Evolutionary conservation across 2,888 invertebrate genomes (phyloP), one percentile per base, ranked within the genome.

Genomic region (Phalangium opilio): DNA sequence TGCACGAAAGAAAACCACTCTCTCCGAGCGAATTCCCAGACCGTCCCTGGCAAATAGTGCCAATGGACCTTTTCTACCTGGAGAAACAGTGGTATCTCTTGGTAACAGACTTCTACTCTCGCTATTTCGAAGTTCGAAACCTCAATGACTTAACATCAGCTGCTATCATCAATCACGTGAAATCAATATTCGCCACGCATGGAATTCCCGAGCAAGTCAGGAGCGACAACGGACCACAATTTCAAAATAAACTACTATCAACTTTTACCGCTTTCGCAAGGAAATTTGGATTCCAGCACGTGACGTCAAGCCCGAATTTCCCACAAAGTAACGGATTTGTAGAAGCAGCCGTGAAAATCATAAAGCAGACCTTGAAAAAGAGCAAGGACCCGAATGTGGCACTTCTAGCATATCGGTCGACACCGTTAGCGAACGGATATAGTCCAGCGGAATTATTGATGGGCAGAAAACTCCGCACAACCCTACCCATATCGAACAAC

Each of bases 51-150:
- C 27, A 42, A 20, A n/a, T 21, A 18, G 27, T 42, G 4, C n/a
- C 27, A 5, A 14, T 15, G 14, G 20, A 42, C 14, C 40, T 59
- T 21, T 55, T 56, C 38, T n/a, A 15, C 27, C 32, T 42, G 11
- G 32, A 42, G 19, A 15, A 27, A 4, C 21, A 21, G 21, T 14
- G 42, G 14, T n/a, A 42, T 4, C 8, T 42, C 15, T 12, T 42
- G 5, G 19, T 42, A n/a, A 15, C 42, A 11, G 7, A 42, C 15
- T 42, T 27, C 32, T 21, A 42, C 14, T 42, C 42, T 27, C 21
- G 12, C 10, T 34, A 11, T 34, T 11, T 34, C 12, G 34, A 34
- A 34, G 34, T 34, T 10, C 11, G 11, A 32, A 10, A 40, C 5
- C 18, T 40, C 10, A n/a, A n/a, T n/a, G n/a, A n/a, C n/a, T n/a